phyloP scores from a whole-genome alignment of 2,888 invertebrate genomes.

The Aradus depressus region DNA sequence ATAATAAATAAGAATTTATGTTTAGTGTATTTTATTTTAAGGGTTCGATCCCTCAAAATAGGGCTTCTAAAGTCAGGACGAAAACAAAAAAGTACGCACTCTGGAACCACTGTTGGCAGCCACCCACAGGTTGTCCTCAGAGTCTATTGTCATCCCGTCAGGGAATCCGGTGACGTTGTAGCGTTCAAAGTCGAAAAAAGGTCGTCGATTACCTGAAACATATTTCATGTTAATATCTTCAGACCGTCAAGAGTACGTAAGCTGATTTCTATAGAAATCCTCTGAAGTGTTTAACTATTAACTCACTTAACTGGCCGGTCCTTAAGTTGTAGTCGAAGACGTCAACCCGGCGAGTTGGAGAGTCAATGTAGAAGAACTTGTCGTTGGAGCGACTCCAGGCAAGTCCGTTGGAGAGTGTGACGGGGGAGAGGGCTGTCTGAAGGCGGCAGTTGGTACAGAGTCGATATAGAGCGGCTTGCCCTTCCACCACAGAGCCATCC shows the following conservation, averaged over 20 bases:
- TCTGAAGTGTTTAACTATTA: no score
- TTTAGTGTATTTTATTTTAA: no score
- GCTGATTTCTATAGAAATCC: slow-evolving; percentile 38
- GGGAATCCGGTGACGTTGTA: slow-evolving; percentile 43
- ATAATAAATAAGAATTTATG: no score
- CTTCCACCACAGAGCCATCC: no score
- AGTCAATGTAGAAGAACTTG: slow-evolving; percentile 68
- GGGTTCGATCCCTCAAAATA: no score
- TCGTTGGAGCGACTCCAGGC: slow-evolving; percentile 60
- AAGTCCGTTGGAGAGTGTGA: slow-evolving; percentile 66
- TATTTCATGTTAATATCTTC: no score
- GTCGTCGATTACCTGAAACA: slow-evolving; percentile 32
- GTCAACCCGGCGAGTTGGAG: slow-evolving; percentile 51
- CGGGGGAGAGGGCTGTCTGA: slow-evolving; percentile 38
- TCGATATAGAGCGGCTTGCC: slow-evolving; percentile 47
- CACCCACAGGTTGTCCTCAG: slow-evolving; percentile 43
- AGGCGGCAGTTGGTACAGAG: slow-evolving; percentile 37
- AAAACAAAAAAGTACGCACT: no score
- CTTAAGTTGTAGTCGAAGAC: slow-evolving; percentile 65
- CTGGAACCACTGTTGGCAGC: no score
- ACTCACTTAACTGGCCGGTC: no score
- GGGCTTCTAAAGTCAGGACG: no score
- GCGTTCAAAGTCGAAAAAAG: slow-evolving; percentile 36
- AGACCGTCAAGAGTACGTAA: no score
- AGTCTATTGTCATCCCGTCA: slow-evolving; percentile 58